Evolutionary conservation across 2,113 vertebrate species (phyloP).

Genomic region (Centrocercus urophasianus): DNA sequence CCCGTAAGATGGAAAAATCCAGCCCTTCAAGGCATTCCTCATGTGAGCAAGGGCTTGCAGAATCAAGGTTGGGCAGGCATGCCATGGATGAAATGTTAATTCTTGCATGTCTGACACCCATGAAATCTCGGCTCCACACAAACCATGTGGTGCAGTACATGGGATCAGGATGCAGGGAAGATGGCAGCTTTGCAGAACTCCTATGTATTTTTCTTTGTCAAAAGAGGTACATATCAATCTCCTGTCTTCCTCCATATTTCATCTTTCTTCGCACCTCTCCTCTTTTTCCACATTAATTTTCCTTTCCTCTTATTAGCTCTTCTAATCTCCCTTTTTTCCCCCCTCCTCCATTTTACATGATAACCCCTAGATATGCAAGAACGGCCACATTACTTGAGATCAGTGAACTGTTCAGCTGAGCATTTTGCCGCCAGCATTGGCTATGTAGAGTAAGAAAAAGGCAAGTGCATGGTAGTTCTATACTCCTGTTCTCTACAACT

Average conservation of each 20-base stretch:
- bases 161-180: constrained; percentile 18
- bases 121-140: constrained; percentile 10
- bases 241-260: neutral
- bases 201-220: constrained; percentile 1
- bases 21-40: constrained; percentile 41
- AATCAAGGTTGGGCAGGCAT: constrained; percentile 36
- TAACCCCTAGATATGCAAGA: neutral
- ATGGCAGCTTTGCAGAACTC: constrained; percentile 37
- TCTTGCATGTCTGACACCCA: constrained; percentile 5
- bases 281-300: neutral
- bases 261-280: neutral
- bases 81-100: constrained; percentile 49
- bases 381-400: neutral
- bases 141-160: constrained; percentile 10
- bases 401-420: rapidly evolving
- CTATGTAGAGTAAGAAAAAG: neutral
- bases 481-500: neutral
- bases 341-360: neutral
- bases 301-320: neutral
- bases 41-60: constrained; percentile 47
- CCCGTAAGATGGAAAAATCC: constrained; percentile 35
- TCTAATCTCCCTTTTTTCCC: neutral
- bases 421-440: neutral
- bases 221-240: neutral
- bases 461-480: neutral